Percentiles rank a stretch among this genome's conserved stretches.
phyloP scores from a whole-genome alignment of 2,113 vertebrate species.

The Poeciliopsis turrubarensis region DNA sequence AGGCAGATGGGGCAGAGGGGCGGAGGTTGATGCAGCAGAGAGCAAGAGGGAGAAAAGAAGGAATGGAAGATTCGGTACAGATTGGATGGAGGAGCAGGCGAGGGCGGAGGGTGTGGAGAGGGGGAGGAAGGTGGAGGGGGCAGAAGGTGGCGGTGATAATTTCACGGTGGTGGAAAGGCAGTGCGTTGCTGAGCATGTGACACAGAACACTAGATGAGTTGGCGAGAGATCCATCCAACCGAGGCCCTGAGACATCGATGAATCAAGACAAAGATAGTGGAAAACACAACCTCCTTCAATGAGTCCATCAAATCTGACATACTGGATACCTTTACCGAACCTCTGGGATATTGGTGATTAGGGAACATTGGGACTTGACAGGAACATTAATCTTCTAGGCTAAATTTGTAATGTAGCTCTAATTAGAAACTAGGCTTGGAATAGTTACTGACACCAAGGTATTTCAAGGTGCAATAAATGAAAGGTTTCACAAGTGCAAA shows the following conservation, averaged over 20 bases:
- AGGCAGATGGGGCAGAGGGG: constrained; percentile 80
- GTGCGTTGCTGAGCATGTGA: constrained; percentile 53
- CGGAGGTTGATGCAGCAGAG: constrained; percentile 77
- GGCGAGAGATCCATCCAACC: constrained; percentile 42
- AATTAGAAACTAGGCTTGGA: neutral
- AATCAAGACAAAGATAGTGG: constrained; percentile 59
- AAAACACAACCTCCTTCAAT: constrained; percentile 41
- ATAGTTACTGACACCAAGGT: neutral
- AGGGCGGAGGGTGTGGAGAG: constrained; percentile 4
- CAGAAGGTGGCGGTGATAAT: constrained; percentile 12
- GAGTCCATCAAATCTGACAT: constrained; percentile 24
- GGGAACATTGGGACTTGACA: constrained; percentile 1
- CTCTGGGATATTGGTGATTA: constrained; percentile 7
- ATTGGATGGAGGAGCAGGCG: constrained; percentile 35
- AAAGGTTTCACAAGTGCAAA: neutral
- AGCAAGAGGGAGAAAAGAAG: constrained; percentile 49
- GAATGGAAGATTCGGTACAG: constrained; percentile 59
- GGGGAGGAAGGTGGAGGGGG: neutral
- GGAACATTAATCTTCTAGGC: constrained; percentile 3
- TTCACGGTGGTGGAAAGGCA: constrained; percentile 40
- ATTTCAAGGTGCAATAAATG: neutral
- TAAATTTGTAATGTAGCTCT: neutral
- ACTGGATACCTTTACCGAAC: constrained; percentile 22
- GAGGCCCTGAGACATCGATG: constrained; percentile 55
- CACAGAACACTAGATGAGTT: constrained; percentile 49